These are phyloP conservation scores for Jaculus jaculus DNA, from an alignment of 2,113 vertebrate species.

Conservation along the genomic window DNA sequence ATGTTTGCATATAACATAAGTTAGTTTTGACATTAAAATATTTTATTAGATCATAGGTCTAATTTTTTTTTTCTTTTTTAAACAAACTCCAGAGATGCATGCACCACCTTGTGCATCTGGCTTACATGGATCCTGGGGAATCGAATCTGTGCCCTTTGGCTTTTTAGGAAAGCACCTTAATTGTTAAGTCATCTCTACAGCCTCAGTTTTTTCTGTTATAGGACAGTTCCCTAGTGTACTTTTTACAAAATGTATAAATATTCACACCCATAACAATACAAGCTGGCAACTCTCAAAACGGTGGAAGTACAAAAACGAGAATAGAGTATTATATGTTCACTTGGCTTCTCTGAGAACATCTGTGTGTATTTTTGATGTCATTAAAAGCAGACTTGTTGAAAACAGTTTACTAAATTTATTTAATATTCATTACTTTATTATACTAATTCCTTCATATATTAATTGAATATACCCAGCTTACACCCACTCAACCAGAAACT, in stretches of 20 bases:
- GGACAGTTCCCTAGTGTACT: neutral
- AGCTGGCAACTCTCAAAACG: neutral
- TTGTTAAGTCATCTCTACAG: too few species aligned
- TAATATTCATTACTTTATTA: neutral
- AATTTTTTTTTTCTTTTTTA: neutral
- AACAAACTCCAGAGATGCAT: too few species aligned
- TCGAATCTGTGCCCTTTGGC: too few species aligned
- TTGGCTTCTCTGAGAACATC: neutral
- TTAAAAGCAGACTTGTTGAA: neutral
- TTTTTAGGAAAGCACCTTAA: too few species aligned
- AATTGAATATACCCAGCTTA: too few species aligned
- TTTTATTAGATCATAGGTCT: neutral
- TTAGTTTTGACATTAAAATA: neutral
- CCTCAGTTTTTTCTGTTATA: too few species aligned
- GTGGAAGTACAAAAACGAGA: neutral
- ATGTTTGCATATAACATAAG: neutral
- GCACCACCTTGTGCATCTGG: neutral
- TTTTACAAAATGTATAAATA: neutral
- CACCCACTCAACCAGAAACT: too few species aligned
- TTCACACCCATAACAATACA: neutral
- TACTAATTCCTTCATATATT: too few species aligned
- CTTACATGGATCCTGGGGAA: too few species aligned
- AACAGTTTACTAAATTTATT: neutral
- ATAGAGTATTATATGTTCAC: neutral
- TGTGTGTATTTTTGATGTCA: neutral